Conservation (phyloP, 2,797 vertebrate genomes). For the Danio tinwini region DNA sequence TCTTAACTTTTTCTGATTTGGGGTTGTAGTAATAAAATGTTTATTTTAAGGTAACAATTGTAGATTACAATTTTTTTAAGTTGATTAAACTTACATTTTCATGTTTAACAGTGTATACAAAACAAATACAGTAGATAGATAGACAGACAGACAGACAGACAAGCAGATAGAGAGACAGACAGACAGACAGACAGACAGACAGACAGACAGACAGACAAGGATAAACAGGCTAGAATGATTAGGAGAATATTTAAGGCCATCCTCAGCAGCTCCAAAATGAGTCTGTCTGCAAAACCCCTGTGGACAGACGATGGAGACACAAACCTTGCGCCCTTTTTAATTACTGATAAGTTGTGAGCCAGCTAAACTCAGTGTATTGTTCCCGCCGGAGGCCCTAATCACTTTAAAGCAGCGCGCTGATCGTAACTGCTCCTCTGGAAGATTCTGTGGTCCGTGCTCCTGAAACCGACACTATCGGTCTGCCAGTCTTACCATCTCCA, state of each 20-base stretch:
- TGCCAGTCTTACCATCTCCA: constrained; percentile 63
- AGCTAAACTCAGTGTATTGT: constrained; percentile 72
- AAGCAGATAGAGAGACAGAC: no score
- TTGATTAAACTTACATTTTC: no score
- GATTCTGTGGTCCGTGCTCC: constrained; percentile 70
- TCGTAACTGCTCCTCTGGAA: constrained; percentile 70
- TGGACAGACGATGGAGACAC: constrained; percentile 69
- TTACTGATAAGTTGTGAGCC: constrained; percentile 79
- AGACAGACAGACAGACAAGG: background rate
- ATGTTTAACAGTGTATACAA: no score
- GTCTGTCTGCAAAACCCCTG: constrained; percentile 70
- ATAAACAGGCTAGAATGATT: constrained; percentile 60
- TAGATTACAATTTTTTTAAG: no score
- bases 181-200: background rate
- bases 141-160: background rate
- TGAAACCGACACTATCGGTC: constrained; percentile 72
- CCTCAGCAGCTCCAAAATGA: constrained; percentile 70
- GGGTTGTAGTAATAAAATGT: no score
- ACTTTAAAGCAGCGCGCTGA: constrained; percentile 75
- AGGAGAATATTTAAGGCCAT: constrained; percentile 67
- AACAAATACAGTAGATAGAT: no score
- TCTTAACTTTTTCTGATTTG: no score
- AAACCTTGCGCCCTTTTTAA: constrained; percentile 77
- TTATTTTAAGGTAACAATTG: no score
- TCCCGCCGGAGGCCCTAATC: constrained; percentile 74